Evolutionary conservation across 2,888 invertebrate species (phyloP).

Genomic region (Drosophila kokeensis): DNA sequence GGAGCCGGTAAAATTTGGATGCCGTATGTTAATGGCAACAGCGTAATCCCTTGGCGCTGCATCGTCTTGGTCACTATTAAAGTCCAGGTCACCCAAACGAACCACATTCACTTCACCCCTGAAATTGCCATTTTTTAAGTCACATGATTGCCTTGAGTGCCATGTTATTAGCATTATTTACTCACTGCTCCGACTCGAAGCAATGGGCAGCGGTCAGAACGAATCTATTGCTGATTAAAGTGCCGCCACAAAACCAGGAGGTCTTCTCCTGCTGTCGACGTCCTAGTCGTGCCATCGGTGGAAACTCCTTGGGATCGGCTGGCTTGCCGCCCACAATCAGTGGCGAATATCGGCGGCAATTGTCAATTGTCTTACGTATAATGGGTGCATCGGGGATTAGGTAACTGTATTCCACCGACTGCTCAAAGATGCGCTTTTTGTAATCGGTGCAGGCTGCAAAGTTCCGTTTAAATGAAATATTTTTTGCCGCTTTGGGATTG

Average conservation of each 20-base stretch:
- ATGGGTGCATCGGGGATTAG: slow-evolving; percentile 57
- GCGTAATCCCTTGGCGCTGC: slow-evolving; percentile 72
- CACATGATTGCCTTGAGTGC: neutral
- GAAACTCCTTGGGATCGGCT: slow-evolving; percentile 81
- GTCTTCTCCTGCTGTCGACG: slow-evolving; percentile 20
- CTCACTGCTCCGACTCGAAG: slow-evolving; percentile 62
- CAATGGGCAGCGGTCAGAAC: slow-evolving; percentile 73
- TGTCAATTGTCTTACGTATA: slow-evolving; percentile 56
- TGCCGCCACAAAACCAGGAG: slow-evolving; percentile 81
- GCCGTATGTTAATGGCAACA: slow-evolving; percentile 75
- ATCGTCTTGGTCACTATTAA: slow-evolving; percentile 71
- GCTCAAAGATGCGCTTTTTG: slow-evolving; percentile 71
- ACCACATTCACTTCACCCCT: slow-evolving; percentile 77
- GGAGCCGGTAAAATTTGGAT: slow-evolving; percentile 69
- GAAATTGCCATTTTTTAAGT: neutral
- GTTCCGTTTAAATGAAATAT: neutral
- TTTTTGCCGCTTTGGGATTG: neutral
- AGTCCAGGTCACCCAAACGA: slow-evolving; percentile 81
- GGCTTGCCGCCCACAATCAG: slow-evolving; percentile 84
- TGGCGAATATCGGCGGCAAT: slow-evolving; percentile 80
- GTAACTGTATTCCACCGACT: slow-evolving; percentile 58
- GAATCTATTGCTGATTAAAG: slow-evolving; percentile 65
- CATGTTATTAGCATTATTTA: neutral
- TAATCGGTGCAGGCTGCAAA: slow-evolving; percentile 61
- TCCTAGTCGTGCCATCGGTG: slow-evolving; percentile 74